These are phyloP conservation scores for Pristionchus mayeri DNA, from an alignment of 2,888 invertebrate genomes.

Conservation along the genomic window DNA sequence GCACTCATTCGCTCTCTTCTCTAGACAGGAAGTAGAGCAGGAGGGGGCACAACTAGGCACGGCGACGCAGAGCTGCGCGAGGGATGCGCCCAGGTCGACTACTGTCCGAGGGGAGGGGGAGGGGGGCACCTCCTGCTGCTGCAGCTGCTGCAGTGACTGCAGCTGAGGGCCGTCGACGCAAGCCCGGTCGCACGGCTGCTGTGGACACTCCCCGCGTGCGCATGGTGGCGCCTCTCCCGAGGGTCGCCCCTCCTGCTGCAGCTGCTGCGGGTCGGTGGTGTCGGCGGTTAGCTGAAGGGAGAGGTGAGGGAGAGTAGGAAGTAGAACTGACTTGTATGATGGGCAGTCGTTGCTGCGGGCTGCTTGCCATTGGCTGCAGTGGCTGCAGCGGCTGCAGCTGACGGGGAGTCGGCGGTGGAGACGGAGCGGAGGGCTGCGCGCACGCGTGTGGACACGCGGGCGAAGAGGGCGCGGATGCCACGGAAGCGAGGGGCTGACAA, in stretches of 20 bases:
- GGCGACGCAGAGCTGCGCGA: constrained; percentile 45
- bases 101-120: background rate
- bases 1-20: background rate
- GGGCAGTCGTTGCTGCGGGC: background rate
- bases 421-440: constrained; percentile 47
- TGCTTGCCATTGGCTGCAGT: background rate
- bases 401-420: constrained; percentile 19
- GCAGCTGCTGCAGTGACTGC: background rate
- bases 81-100: constrained; percentile 47
- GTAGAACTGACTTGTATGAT: constrained; percentile 3
- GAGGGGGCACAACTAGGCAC: constrained; percentile 43
- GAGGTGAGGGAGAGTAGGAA: background rate
- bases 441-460: constrained; percentile 48
- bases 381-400: background rate
- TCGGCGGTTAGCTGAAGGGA: constrained; percentile 15
- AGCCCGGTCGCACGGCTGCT: background rate
- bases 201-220: background rate
- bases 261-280: background rate
- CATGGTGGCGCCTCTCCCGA: background rate
- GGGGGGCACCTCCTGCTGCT: background rate
- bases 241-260: background rate
- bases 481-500: constrained; percentile 33
- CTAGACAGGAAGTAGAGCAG: constrained; percentile 36
- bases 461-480: constrained; percentile 40
- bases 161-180: constrained; percentile 11